phyloP scores from a whole-genome alignment of 2,888 invertebrate species.

The Megamerina dolium region DNA sequence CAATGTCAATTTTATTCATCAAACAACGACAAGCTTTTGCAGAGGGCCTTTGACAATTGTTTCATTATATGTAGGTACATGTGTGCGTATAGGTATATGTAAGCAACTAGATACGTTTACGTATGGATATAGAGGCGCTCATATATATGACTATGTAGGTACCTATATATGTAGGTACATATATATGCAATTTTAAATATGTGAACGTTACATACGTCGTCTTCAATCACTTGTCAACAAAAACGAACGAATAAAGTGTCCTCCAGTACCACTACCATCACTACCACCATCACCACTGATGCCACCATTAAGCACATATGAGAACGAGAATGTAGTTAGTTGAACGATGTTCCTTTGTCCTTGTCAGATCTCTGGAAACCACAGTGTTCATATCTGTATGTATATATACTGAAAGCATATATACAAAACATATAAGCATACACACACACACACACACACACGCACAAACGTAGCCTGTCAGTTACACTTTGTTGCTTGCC shows the following conservation, averaged over 20 bases:
- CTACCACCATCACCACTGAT: no score
- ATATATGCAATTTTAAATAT: no score
- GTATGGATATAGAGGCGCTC: no score
- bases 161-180: no score
- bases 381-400: slow-evolving; percentile 19
- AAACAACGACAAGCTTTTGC: background rate
- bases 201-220: no score
- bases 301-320: no score
- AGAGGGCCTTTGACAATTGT: background rate
- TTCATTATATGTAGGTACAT: background rate
- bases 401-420: no score
- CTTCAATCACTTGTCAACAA: slow-evolving; percentile 40
- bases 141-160: no score
- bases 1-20: background rate
- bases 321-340: no score
- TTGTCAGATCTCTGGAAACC: slow-evolving; percentile 34
- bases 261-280: no score
- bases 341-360: slow-evolving; percentile 34
- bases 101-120: no score
- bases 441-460: background rate
- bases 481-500: slow-evolving; percentile 32
- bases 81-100: background rate
- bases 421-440: slow-evolving; percentile 3
- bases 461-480: slow-evolving; percentile 10
- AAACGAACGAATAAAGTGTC: slow-evolving; percentile 17